Percentiles rank a stretch among this genome's conserved stretches.
Evolutionary conservation across 2,113 vertebrate species (phyloP).

Genomic region (Pogona vitticeps): DNA sequence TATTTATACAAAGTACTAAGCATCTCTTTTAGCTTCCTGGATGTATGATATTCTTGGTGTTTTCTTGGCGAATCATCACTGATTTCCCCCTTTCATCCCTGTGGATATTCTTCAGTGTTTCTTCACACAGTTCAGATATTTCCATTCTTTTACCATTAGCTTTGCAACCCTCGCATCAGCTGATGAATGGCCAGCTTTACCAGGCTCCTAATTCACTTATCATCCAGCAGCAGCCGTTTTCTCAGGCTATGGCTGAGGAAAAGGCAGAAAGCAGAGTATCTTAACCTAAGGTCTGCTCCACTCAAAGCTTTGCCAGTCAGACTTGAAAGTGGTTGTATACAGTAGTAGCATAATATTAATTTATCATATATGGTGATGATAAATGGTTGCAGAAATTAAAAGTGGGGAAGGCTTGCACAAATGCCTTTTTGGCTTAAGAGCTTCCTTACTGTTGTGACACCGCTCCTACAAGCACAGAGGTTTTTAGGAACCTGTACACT

Average conservation of each 20-base stretch:
- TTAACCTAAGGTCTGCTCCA: too few relatives aligned
- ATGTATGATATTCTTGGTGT: constrained; percentile 9
- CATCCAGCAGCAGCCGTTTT: background rate
- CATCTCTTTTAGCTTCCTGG: background rate
- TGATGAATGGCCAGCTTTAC: background rate
- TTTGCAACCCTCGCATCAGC: background rate
- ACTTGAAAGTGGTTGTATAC: too few relatives aligned
- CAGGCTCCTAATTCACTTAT: background rate
- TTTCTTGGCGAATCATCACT: constrained; percentile 18
- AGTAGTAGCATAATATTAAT: too few relatives aligned
- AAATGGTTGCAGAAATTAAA: too few relatives aligned
- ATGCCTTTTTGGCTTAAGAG: too few relatives aligned
- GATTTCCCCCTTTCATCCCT: background rate
- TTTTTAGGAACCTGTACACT: too few relatives aligned
- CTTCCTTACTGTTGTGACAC: too few relatives aligned
- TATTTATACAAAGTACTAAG: background rate
- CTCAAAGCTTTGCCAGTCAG: too few relatives aligned
- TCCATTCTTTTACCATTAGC: background rate
- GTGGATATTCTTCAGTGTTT: background rate
- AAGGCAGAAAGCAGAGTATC: background rate
- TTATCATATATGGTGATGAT: too few relatives aligned
- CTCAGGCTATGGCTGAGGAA: background rate
- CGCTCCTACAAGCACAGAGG: too few relatives aligned
- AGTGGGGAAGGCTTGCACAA: too few relatives aligned
- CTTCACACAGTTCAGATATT: background rate